Evolutionary conservation across 2,888 invertebrate genomes (phyloP), one percentile per base, ranked within the genome.

Genomic region (Drosophila nigricruria): DNA sequence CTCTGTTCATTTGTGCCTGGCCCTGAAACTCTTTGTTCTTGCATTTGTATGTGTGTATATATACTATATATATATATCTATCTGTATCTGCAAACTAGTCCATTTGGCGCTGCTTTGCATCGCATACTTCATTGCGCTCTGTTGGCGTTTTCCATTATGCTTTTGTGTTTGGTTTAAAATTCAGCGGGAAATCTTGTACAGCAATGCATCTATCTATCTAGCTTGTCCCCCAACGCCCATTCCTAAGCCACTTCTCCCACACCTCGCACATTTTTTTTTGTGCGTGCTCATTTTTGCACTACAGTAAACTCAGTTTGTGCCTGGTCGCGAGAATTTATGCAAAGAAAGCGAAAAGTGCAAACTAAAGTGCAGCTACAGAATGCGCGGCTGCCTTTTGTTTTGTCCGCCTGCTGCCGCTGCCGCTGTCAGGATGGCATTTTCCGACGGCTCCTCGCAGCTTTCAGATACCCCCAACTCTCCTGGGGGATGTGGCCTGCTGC

Each of bases 301-400:
- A 74, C 70, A 79, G 89, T 77, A 74, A 84, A 77, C 81, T 80
- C 71, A 53, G 77, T 72, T 75, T 78, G 70, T 58, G 75, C 58
- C 64, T 59, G 80, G 73, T 69, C 82, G 67, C 78, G 69, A 71
- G 79, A 89, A 88, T 89, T 88, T 85, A 89, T 89, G 86, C 87
- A 87, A 88, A 88, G 87, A 85, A 89, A 85, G 88, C 82, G 86
- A 87, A 89, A 84, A 89, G 89, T 85, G 89, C 88, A 84, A 89
- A 89, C 82, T 85, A 87, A 85, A 85, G 88, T 87, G 84, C 87
- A 83, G 81, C 73, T 78, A 74, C 64, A 73, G 69, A 84, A 89
- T 77, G 84, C 77, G 88, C 77, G 74, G 63, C 66, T 79, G 89
- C 71, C 88, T 87, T 89, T 89, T 89, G 89, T 89, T 79, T 87